Base-by-base conservation (phyloP, 1,140 invertebrate species). In the Bombus consobrinus region DNA sequence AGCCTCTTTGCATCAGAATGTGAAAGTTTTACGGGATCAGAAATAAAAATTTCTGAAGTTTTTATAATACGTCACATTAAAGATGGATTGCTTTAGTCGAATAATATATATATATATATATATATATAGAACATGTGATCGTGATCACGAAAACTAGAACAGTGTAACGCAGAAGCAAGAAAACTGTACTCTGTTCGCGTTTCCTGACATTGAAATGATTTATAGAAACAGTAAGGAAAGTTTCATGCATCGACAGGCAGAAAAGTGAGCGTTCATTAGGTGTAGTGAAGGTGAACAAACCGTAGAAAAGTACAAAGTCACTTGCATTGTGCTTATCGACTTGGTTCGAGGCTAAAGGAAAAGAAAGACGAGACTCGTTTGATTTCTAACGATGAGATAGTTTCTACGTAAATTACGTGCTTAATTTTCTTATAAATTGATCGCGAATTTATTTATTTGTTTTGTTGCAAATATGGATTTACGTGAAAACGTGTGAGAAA, bases 221-320 rank as follows among this genome's bases (percentile, higher is more conserved):
- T 32, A 34, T 66, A 22, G 15, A 34, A 66, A 41, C 41, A 15
- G 10, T 28, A 13, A 39, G 41, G 53, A 72, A 59, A 72, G 79
- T 59, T 43, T 43, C 37, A 43, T 32, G 68, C 79, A 32, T 72
- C 68, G 47, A n/a, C n/a, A 43, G 34, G 78, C 25, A 71, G 32
- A 69, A 41, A 57, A 71, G 64, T n/a, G 68, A 72, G 37, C 13
- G 79, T 41, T 71, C 79, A n/a, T 62, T n/a, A 53, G 41, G 39
- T 22, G 18, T 34, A 28, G 37, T 3, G 79, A 72, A 81, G 79
- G 79, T 81, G 68, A 81, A 81, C 1, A 81, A 72, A 73, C 68
- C 41, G 25, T 28, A 13, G 28, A 81, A 59, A 81, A 41, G 59
- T 39, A 80, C 41, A 4, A 37, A 68, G 10, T 66, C 62, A n/a